Evolutionary conservation across 2,797 vertebrate species (phyloP), one percentile per base, ranked within the genome.

Genomic region (Taenioides sp.): DNA sequence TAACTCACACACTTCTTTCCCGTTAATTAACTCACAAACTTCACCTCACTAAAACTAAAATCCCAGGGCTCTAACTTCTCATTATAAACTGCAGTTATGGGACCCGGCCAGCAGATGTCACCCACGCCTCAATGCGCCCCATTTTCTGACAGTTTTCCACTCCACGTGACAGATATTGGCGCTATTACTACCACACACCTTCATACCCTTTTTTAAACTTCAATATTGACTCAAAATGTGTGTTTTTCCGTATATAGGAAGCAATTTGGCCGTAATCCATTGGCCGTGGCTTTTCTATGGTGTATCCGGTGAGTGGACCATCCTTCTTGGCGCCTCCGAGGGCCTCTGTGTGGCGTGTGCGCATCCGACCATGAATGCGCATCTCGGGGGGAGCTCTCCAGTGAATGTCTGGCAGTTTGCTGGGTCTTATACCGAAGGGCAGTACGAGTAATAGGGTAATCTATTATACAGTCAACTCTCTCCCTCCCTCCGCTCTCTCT

Each of bases 401-500:
- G 71, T 47, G 82, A 70, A 71, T 79, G 83, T 81, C 83, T 83
- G 87, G 85, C 88, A 88, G 82, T 83, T 86, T 79, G 80, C 86
- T 74, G 81, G 81, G 86, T 62, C 84, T 82, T 83, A 89, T 87
- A 88, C 84, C 75, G 80, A 93, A 92, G 91, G 91, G 89, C 90
- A 92, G 89, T 77, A 77, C 83, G 86, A 85, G 91, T 93, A 93
- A 93, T 92, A 91, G 92, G 90, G 89, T 93, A 89, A 93, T 94
- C 90, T 93, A 91, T 95, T 93, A 93, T 88, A 92, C 86, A 84
- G 85, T 75, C 80, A 78, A 83, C 77, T 87, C 87, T 88, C 84
- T 83, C 79, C 83, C 87, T 72, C 73, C 71, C 81, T 77, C 66
- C 70, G 64, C 23, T 23, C 50, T 23, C 70, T 43, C 71, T 5